These are phyloP conservation scores for Agrochola macilenta DNA, from an alignment of 2,888 invertebrate genomes.

Conservation along the genomic window DNA sequence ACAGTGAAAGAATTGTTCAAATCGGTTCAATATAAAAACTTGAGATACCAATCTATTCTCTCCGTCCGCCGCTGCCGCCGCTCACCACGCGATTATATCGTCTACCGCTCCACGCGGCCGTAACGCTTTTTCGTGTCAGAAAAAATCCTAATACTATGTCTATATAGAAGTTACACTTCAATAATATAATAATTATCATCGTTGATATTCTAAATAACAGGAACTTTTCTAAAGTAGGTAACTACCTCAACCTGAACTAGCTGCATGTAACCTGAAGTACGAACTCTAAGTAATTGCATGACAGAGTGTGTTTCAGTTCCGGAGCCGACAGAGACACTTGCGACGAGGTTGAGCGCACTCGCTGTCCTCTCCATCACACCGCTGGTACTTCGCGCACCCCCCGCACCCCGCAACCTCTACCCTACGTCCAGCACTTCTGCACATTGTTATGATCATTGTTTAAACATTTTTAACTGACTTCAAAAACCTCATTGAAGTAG, in stretches of 20 bases:
- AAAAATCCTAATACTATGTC: too few relatives aligned
- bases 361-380: conserved; percentile 24
- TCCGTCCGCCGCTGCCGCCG: too few relatives aligned
- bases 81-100: too few relatives aligned
- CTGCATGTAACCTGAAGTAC: not conserved
- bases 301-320: not conserved
- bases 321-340: not conserved
- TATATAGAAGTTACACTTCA: too few relatives aligned
- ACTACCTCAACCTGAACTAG: not conserved
- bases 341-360: conserved; percentile 8
- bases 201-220: not conserved
- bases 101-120: too few relatives aligned
- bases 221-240: not conserved
- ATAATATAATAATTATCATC: too few relatives aligned
- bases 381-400: not conserved
- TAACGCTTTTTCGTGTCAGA: too few relatives aligned
- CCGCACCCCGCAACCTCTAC: not conserved
- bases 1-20: too few relatives aligned
- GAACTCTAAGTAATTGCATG: conserved; percentile 1
- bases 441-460: not conserved
- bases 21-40: too few relatives aligned
- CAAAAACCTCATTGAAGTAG: not conserved
- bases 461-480: not conserved
- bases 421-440: not conserved
- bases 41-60: too few relatives aligned